These are phyloP conservation scores for Drosophila merina DNA, from an alignment of 2,888 invertebrate species.

Conservation along the genomic window DNA sequence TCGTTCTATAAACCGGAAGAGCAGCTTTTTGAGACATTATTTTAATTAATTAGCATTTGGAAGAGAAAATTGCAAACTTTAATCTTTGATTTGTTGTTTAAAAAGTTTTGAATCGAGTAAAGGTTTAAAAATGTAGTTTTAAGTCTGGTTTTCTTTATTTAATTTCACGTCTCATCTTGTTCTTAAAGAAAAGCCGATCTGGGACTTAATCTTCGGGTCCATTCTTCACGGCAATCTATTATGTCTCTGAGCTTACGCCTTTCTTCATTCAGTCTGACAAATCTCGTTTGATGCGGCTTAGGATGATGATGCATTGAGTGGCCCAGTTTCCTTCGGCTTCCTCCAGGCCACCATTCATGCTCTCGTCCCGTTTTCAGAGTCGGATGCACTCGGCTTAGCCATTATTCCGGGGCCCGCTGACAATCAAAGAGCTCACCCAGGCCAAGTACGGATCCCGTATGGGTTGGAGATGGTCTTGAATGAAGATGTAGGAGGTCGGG, in stretches of 20 bases:
- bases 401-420: slow-evolving; percentile 49
- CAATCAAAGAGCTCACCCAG: slow-evolving; percentile 42
- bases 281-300: slow-evolving; percentile 50
- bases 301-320: slow-evolving; percentile 45
- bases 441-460: slow-evolving; percentile 8
- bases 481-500: slow-evolving; percentile 3
- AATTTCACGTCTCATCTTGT: slow-evolving; percentile 14
- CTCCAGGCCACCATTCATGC: slow-evolving; percentile 21
- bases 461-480: background rate
- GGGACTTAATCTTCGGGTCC: slow-evolving; percentile 29
- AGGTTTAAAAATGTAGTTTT: background rate
- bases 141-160: slow-evolving; percentile 1
- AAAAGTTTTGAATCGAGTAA: background rate
- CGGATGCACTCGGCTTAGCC: slow-evolving; percentile 67
- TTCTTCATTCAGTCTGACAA: slow-evolving; percentile 35
- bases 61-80: background rate
- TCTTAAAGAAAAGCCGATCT: slow-evolving; percentile 32
- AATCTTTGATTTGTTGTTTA: no score
- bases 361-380: slow-evolving; percentile 17
- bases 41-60: background rate
- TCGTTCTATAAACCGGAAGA: slow-evolving; percentile 30
- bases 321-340: slow-evolving; percentile 39
- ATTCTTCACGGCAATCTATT: slow-evolving; percentile 41
- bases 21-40: slow-evolving; percentile 16
- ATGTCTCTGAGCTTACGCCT: slow-evolving; percentile 31